phyloP scores from a whole-genome alignment of 2,797 vertebrate genomes.

The Coccyzus lansbergi region DNA sequence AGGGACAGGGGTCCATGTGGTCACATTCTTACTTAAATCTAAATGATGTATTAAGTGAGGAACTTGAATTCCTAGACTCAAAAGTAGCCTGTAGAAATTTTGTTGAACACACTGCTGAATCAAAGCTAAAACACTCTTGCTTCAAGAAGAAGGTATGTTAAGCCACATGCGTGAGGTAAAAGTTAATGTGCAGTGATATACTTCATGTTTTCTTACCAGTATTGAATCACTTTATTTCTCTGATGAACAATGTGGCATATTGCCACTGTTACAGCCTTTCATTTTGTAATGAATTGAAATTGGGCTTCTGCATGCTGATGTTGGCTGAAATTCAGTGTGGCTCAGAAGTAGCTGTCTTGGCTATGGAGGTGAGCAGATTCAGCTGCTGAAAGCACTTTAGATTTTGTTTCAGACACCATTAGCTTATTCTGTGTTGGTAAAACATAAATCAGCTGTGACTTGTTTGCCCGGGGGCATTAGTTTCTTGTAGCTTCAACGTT shows the following conservation, averaged over 20 bases:
- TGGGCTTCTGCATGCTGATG: not conserved
- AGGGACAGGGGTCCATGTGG: no score
- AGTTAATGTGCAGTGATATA: not conserved
- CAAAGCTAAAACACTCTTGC: not conserved
- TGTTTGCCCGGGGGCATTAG: constrained; percentile 9
- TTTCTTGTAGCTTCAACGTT: constrained; percentile 19
- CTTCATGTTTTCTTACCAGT: not conserved
- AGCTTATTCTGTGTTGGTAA: constrained; percentile 20
- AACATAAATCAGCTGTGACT: constrained; percentile 43
- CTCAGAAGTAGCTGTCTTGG: constrained; percentile 3
- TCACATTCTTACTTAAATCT: not conserved
- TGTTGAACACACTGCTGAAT: not conserved
- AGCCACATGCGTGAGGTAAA: not conserved
- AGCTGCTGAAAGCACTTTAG: not conserved
- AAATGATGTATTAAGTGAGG: not conserved
- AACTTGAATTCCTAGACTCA: not conserved
- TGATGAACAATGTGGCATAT: not conserved
- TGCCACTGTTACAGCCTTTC: not conserved
- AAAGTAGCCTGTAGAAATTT: not conserved
- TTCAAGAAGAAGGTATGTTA: not conserved
- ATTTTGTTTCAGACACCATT: constrained; percentile 40
- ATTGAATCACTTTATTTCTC: not conserved
- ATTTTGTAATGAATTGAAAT: not conserved
- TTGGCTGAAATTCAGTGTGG: not conserved
- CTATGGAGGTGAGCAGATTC: not conserved